Evolutionary conservation across 2,797 vertebrate species (phyloP).

Genomic region (Morus bassanus): DNA sequence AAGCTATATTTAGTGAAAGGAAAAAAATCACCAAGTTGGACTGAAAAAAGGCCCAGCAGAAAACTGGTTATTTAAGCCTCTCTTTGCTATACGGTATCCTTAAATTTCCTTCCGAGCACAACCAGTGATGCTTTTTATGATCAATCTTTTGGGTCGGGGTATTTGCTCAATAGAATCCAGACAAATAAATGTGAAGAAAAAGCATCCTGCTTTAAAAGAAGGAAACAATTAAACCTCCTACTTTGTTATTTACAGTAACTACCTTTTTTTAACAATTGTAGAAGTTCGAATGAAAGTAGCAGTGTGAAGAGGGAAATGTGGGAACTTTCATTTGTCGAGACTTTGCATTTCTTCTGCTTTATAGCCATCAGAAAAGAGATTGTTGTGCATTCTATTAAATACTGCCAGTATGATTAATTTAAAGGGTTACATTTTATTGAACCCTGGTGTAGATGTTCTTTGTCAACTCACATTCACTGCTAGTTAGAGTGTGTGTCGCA

Average conservation of each 20-base stretch:
- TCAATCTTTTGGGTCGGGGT: slow-evolving; percentile 33
- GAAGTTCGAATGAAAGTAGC: slow-evolving; percentile 70
- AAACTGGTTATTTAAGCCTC: slow-evolving; percentile 39
- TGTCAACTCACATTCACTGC: slow-evolving; percentile 79
- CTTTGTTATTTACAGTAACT: slow-evolving; percentile 76
- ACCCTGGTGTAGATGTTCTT: slow-evolving; percentile 77
- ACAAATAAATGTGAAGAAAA: slow-evolving; percentile 61
- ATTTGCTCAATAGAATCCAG: slow-evolving; percentile 66
- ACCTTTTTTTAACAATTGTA: slow-evolving; percentile 72
- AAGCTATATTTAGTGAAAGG: slow-evolving; percentile 17
- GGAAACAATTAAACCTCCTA: slow-evolving; percentile 70
- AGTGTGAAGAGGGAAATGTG: slow-evolving; percentile 75
- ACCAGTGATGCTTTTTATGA: slow-evolving; percentile 61
- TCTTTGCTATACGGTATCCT: slow-evolving; percentile 28
- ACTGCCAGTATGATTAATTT: slow-evolving; percentile 84
- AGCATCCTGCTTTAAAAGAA: slow-evolving; percentile 69
- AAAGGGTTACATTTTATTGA: slow-evolving; percentile 82
- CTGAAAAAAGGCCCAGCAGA: slow-evolving; percentile 49
- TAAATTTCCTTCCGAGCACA: slow-evolving; percentile 48
- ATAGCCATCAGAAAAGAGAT: slow-evolving; percentile 77
- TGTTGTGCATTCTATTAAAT: slow-evolving; percentile 80
- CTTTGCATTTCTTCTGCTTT: slow-evolving; percentile 75
- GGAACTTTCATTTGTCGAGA: slow-evolving; percentile 75
- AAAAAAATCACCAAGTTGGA: not conserved
- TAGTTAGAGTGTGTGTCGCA: slow-evolving; percentile 81